Percentiles rank a stretch among this genome's conserved stretches.
Evolutionary conservation across 1,140 invertebrate genomes (phyloP).

Genomic region (Tetragonula clypearis): DNA sequence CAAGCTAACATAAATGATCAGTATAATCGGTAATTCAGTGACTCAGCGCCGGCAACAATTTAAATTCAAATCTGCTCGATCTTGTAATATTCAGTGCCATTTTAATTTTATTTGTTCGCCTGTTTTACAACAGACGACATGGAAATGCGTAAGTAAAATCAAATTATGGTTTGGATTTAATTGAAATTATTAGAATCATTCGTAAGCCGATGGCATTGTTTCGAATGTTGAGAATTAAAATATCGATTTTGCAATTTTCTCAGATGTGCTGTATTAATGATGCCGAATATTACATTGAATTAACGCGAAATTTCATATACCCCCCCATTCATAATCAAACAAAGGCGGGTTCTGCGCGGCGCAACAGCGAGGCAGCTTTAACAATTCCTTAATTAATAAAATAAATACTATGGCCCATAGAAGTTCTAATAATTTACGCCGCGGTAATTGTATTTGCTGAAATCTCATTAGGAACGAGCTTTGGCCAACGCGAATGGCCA

Average conservation of each 20-base stretch:
- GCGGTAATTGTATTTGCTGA: not conserved
- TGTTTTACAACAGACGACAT: too few species aligned
- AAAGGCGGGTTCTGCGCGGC: too few species aligned
- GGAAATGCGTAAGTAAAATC: too few species aligned
- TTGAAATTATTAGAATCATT: too few species aligned
- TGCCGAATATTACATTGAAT: not conserved
- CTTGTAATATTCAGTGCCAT: too few species aligned
- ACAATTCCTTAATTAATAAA: slow-evolving; percentile 1
- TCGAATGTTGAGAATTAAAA: not conserved
- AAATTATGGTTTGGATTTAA: too few species aligned
- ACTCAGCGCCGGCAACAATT: too few species aligned
- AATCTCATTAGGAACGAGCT: not conserved
- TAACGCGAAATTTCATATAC: not conserved
- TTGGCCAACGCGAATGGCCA: not conserved
- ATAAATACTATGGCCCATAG: not conserved
- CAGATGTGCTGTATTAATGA: not conserved
- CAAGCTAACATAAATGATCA: too few species aligned
- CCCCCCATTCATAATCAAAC: not conserved
- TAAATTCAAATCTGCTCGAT: too few species aligned
- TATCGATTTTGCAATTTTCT: not conserved
- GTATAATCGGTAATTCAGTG: too few species aligned
- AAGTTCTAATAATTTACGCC: not conserved
- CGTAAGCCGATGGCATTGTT: too few species aligned
- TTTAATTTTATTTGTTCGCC: too few species aligned
- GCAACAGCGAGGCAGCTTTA: not conserved